Base-by-base conservation (phyloP, 1,140 invertebrate genomes). In the Riptortus pedestris region DNA sequence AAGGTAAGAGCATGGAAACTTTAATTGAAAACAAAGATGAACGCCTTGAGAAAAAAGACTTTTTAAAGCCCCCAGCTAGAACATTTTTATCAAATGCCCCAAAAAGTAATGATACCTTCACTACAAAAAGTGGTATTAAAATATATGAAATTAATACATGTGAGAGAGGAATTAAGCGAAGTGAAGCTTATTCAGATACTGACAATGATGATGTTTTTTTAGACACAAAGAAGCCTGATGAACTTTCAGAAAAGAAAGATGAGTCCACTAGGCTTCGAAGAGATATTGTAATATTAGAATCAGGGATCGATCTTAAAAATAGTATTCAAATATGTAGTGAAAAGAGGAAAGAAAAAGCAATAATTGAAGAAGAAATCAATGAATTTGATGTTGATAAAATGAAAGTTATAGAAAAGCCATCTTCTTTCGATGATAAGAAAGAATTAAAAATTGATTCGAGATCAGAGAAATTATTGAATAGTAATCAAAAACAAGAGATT, bases 191-290 rank as follows among this genome's bases (percentile, higher is more conserved):
- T 55, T 55, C 51, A 24, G 51, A 55, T 24, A 26, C 51, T 27
- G 51, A 55, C 3, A 55, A 55, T 55, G 51, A 55, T 26, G 51
- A 55, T 26, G 51, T 55, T 55, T 55, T 55, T 26, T 26, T 55
- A 55, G 51, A 55, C 26, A 24, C 24, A 2, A 55, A 55, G 26
- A 55, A 55, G 26, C 20, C 18, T 47, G 63, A 64, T 43, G 28
- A 28, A 2, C 24, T 63, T 4, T 7, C 18, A 12, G 26, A 63
- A 26, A 63, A 63, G 29, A 43, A 63, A 20, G 61, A 63, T 22
- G 61, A 63, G 24, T 73, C 2, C 76, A 76, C 20, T 81, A 82
- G 70, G 73, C 75, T 12, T 72, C 79, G 31, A 77, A 78, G 67
- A 78, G 78, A 58, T 79, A 78, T 38, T 38, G 14, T 38, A 7